phyloP scores from a whole-genome alignment of 1,140 invertebrate genomes.

The Drosophila tristis region DNA sequence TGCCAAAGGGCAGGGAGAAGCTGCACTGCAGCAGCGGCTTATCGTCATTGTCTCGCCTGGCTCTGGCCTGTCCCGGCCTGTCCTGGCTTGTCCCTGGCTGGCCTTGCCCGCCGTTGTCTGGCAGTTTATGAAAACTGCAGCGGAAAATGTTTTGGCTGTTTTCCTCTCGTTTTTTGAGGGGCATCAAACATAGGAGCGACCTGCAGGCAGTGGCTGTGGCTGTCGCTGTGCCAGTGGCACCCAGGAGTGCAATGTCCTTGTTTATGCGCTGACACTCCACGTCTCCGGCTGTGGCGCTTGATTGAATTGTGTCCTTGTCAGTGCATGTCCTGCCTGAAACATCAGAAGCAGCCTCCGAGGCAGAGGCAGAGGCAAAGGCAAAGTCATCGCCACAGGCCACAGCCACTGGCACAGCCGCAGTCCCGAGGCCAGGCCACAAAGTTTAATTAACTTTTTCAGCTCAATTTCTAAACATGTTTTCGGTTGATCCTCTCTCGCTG shows the following conservation, averaged over 20 bases:
- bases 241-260: conserved; percentile 80
- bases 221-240: conserved; percentile 2
- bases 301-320: conserved; percentile 80
- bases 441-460: conserved; percentile 76
- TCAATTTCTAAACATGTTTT: conserved; percentile 62
- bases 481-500: not conserved
- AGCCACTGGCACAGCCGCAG: not conserved
- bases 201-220: conserved; percentile 14
- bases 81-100: conserved; percentile 14
- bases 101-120: conserved; percentile 37
- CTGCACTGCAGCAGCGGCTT: conserved; percentile 58
- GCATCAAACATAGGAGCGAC: conserved; percentile 3
- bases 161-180: not conserved
- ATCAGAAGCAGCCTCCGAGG: not conserved
- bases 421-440: conserved; percentile 19
- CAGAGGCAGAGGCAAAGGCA: not conserved
- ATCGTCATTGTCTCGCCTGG: conserved; percentile 70
- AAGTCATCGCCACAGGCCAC: not conserved
- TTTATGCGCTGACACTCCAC: conserved; percentile 71
- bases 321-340: conserved; percentile 49
- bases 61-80: conserved; percentile 29
- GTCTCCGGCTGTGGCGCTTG: conserved; percentile 56
- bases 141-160: conserved; percentile 62
- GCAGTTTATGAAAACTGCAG: conserved; percentile 79
- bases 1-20: conserved; percentile 4